phyloP scores from a whole-genome alignment of 2,797 vertebrate species.

The Aeoliscus strigatus region DNA sequence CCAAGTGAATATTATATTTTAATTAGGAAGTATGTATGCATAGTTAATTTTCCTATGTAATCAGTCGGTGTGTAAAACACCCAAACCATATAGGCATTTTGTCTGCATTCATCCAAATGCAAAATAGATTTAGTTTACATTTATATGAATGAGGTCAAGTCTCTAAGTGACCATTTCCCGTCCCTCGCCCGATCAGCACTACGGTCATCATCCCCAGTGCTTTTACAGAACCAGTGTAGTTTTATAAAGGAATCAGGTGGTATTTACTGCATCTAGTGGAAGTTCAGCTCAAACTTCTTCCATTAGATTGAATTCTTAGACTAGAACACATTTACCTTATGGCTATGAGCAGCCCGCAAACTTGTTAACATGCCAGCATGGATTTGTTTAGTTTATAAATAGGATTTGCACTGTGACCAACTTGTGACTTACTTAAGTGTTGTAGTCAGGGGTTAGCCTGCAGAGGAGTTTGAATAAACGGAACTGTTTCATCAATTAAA shows the following conservation, averaged over 20 bases:
- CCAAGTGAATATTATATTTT: no score
- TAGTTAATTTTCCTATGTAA: no score
- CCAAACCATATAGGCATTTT: no score
- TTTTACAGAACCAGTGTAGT: no score
- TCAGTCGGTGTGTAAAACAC: no score
- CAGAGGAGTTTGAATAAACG: constrained; percentile 37
- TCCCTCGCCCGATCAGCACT: no score
- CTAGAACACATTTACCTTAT: constrained; percentile 45
- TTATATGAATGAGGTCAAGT: not conserved
- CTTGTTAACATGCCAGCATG: constrained; percentile 31
- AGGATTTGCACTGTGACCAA: constrained; percentile 47
- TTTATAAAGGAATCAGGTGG: not conserved
- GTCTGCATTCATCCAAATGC: no score
- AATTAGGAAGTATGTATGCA: not conserved
- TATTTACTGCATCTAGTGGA: constrained; percentile 8
- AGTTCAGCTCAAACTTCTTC: constrained; percentile 39
- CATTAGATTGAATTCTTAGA: constrained; percentile 42
- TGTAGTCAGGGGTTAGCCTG: constrained; percentile 37
- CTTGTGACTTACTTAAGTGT: constrained; percentile 40
- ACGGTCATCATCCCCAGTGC: no score
- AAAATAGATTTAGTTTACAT: no score
- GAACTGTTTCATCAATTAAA: constrained; percentile 57
- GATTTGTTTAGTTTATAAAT: constrained; percentile 52
- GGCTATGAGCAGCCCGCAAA: constrained; percentile 39
- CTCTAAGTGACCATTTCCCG: no score